Evolutionary conservation across 2,113 vertebrate species (phyloP).

Genomic region (Nettapus auritus): DNA sequence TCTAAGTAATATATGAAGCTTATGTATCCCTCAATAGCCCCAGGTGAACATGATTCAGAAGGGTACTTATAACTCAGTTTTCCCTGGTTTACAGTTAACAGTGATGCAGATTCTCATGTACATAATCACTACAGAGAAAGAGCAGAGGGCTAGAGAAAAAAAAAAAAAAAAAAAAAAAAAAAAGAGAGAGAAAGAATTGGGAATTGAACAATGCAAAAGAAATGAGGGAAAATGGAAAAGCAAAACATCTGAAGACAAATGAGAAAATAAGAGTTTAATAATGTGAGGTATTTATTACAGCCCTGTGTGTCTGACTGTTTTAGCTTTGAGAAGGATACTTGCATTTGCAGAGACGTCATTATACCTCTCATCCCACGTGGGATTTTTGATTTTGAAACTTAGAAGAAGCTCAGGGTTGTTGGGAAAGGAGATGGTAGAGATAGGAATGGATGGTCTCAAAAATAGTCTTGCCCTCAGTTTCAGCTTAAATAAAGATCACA

Average conservation of each 20-base stretch:
- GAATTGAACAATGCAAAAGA: neutral
- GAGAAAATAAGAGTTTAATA: neutral
- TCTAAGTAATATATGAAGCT: neutral
- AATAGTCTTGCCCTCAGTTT: neutral
- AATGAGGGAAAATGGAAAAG: neutral
- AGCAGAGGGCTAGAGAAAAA: neutral
- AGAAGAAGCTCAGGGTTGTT: neutral
- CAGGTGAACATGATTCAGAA: neutral
- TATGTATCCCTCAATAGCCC: neutral
- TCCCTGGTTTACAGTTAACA: neutral
- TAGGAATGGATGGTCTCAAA: neutral
- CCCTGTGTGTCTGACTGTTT: neutral
- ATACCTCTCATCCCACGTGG: neutral
- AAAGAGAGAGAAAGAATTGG: neutral
- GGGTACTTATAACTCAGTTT: neutral
- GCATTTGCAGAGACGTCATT: neutral
- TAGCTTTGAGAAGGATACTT: neutral
- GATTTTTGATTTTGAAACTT: neutral
- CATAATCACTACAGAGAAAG: neutral
- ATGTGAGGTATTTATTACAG: neutral
- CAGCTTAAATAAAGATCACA: neutral
- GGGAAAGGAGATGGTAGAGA: neutral
- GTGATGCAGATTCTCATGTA: neutral
- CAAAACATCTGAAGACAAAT: neutral
- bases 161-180: neutral